Percentiles rank a stretch among this genome's conserved stretches.
Evolutionary conservation across 2,113 vertebrate species (phyloP).

Genomic region (Rhombomys opimus): DNA sequence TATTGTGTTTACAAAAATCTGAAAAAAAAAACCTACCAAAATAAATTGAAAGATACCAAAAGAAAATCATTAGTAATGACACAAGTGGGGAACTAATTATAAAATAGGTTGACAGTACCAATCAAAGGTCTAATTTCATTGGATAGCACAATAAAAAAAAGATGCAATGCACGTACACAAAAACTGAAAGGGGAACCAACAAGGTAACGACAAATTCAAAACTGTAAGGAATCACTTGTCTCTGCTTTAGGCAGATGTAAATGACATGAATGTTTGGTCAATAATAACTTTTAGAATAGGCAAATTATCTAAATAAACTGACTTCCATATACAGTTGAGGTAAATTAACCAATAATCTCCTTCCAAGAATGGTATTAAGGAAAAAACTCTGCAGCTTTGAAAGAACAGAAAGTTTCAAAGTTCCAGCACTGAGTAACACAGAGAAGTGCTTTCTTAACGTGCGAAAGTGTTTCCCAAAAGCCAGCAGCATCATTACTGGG

Average conservation of each 20-base stretch:
- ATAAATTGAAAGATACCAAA: neutral
- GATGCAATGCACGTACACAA: neutral
- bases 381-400: neutral
- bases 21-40: constrained; percentile 11
- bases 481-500: neutral
- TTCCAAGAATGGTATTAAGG: neutral
- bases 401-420: neutral
- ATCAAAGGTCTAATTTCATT: neutral
- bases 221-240: neutral
- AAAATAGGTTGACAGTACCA: neutral
- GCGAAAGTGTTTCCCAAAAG: neutral
- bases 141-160: neutral
- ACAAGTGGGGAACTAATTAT: constrained; percentile 31
- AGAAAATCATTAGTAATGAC: neutral
- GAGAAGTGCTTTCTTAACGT: neutral
- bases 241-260: neutral
- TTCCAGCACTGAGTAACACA: neutral
- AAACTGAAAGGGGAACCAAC: neutral
- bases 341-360: neutral
- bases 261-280: neutral
- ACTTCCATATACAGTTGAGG: neutral
- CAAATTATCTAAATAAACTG: neutral
- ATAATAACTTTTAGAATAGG: neutral
- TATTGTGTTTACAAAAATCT: neutral
- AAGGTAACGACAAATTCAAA: neutral